phyloP scores from a whole-genome alignment of 92 coral and sea anemone genomes.

The Zoanthus solanderi region DNA sequence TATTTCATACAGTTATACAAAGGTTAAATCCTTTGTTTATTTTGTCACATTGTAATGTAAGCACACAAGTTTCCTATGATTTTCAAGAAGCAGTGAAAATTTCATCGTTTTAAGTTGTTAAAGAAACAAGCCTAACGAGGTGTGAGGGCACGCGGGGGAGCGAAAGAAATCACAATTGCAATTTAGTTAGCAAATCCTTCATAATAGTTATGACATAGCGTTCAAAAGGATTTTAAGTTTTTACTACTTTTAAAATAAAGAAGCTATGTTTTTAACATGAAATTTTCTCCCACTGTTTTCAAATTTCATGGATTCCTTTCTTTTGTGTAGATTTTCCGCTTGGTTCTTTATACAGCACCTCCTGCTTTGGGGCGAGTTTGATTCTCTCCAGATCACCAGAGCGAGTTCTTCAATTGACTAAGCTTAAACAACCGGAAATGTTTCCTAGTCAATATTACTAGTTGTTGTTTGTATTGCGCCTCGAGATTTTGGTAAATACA shows the following conservation, averaged over 20 bases:
- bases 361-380: conserved; percentile 1
- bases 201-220: not conserved
- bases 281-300: conserved; percentile 39
- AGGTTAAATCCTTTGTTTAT: conserved; percentile 37
- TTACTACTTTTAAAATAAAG: not conserved
- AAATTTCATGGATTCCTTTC: conserved; percentile 27
- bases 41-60: conserved; percentile 42
- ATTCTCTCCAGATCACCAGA: conserved; percentile 32
- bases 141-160: conserved; percentile 40
- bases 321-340: conserved; percentile 15
- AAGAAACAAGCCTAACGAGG: conserved; percentile 42
- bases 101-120: conserved; percentile 49
- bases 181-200: conserved; percentile 18
- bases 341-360: not conserved
- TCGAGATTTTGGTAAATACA: conserved; percentile 53
- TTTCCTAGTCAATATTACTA: conserved; percentile 56
- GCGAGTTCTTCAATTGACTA: conserved; percentile 14
- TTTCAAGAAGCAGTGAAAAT: conserved; percentile 54
- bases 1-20: conserved; percentile 17
- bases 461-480: conserved; percentile 69
- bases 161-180: conserved; percentile 20
- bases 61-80: conserved; percentile 10
- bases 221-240: not conserved
- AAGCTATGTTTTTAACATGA: not conserved
- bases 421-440: conserved; percentile 75